Base-by-base conservation (phyloP, 2,113 vertebrate species). In the Rhodinocichla rosea region DNA sequence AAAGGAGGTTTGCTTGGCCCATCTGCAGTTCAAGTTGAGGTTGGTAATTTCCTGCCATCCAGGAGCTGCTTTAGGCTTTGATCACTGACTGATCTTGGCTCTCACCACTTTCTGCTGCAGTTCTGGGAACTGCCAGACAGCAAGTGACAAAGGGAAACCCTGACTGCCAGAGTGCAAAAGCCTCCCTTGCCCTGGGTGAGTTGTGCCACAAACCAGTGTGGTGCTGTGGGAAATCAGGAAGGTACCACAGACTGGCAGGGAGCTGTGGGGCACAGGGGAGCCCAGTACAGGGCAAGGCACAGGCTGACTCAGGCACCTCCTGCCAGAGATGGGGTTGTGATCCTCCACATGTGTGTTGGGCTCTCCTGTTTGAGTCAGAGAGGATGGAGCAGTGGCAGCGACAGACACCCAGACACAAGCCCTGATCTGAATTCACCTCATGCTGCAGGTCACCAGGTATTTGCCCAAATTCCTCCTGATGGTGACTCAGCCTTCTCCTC, bases 11-110 rank as follows among this genome's bases (percentile, higher is more conserved):
- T 76, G 20, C 39, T 73, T 37, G 26, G 19, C 32, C 11, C 1
- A 5, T 17, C 44, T 0, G 0, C 0, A 0, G 15, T 15, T 52
- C 3, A 4, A 15, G 32, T 16, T 27, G 42, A 27, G 30, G 10
- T 11, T 78, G 52, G 28, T 1, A 4, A 78, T 67, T 75, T 80
- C 45, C 49, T 67, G 55, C 52, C 2, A 1, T 33, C 15, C 33
- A 68, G 33, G 49, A 64, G 32, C 15, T 74, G 55, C 42, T 56
- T 57, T 35, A 59, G 39, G 21, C 44, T 35, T 55, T 26, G 60
- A 45, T 49, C 62, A n/a, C 39, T 7, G 9, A 28, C 40, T 59
- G 33, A 20, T 59, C 85, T 70, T 40, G 33, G 44, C 49, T 82
- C 23, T 90, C 47, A 70, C 22, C 69, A 10, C 44, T 70, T 87